phyloP scores from a whole-genome alignment of 1,140 invertebrate genomes.

The Trachelipus rathkii region DNA sequence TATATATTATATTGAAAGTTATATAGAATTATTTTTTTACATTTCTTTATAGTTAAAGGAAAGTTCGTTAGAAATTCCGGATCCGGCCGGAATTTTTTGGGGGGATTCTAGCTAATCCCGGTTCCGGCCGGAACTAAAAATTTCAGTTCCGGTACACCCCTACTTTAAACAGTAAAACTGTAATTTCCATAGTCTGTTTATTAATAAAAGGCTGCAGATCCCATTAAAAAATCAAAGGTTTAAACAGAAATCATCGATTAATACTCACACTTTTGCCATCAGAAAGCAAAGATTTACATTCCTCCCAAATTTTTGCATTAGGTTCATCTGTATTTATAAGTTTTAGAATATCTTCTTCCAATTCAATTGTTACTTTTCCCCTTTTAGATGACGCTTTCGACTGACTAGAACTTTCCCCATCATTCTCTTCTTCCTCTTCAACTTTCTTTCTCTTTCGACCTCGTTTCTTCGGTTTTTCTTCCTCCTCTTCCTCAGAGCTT shows the following conservation, averaged over 20 bases:
- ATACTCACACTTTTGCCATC: conserved; percentile 32
- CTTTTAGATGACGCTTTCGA: conserved; percentile 45
- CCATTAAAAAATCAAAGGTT: no score
- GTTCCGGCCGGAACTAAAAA: no score
- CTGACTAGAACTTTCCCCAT: not conserved
- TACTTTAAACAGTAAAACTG: no score
- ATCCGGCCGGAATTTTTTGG: no score
- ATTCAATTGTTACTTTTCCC: conserved; percentile 48
- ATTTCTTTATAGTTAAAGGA: no score
- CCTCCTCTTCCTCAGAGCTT: conserved; percentile 45
- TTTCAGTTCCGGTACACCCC: no score
- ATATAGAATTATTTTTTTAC: no score
- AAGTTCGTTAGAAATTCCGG: no score
- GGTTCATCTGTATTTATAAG: conserved; percentile 20
- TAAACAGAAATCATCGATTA: not conserved
- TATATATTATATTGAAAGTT: no score
- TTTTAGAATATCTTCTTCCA: conserved; percentile 26
- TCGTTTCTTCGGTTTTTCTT: conserved; percentile 13
- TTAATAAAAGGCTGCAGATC: no score
- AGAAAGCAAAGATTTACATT: conserved; percentile 19
- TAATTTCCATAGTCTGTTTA: not conserved
- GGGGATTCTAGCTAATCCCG: no score
- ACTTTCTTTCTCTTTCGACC: conserved; percentile 33
- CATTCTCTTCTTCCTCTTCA: not conserved
- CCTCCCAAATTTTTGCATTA: conserved; percentile 35